Base-by-base conservation (phyloP, 2,888 invertebrate genomes). In the Andrena praecox region DNA sequence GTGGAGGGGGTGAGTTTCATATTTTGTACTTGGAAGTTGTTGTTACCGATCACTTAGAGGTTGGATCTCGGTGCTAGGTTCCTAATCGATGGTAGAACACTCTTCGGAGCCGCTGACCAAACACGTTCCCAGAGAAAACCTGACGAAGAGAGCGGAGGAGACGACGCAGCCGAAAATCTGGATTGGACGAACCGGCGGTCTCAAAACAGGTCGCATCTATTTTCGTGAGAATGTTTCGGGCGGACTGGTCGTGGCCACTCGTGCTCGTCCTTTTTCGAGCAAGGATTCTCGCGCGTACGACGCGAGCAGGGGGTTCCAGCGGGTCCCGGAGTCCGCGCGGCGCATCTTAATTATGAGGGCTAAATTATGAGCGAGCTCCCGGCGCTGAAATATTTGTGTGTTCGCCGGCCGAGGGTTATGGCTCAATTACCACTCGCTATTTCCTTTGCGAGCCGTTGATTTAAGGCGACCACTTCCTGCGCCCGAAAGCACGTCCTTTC, bases 401-500 rank as follows among this genome's bases (percentile, higher is more conserved):
- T 90, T 91, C 87, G 87, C 90, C 88, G 89, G 88, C 85, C 91
- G 91, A 90, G 89, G 92, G 90, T 93, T 92, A 93, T 90, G 92
- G 91, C 93, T 93, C 93, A 93, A 93, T 93, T 93, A 93, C 92
- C 91, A 91, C 92, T 92, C 80, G 92, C 89, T 89, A 90, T 92
- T 92, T 90, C 89, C 92, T 91, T 90, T 87, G 91, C 90, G 84
- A 89, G 91, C 76, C 89, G 90, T 90, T 93, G 93, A 92, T 92
- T 92, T 92, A 92, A 91, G 88, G 85, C 88, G 83, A 77, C 86
- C 84, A 69, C 87, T 88, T 91, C 86, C 88, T 86, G 89, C 87
- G 77, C 56, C 74, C 80, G 59, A 75, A 54, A 68, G 70, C 42
- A 70, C 82, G 73, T 67, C 77, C 73, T 70, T 16, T 63, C 81